phyloP scores from a whole-genome alignment of 2,113 vertebrate species.

The Trematomus loennbergii region DNA sequence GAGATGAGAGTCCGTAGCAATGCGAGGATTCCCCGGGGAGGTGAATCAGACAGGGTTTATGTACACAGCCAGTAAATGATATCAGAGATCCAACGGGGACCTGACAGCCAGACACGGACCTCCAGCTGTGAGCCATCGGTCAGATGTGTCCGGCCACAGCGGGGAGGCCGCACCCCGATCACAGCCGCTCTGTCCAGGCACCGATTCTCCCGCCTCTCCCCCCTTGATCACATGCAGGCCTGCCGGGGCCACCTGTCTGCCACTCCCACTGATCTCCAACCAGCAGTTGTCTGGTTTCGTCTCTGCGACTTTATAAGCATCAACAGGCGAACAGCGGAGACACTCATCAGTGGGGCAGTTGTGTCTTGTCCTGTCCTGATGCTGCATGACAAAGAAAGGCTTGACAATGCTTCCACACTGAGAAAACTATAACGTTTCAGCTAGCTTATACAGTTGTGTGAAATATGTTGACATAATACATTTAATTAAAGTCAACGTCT shows the following conservation, averaged over 20 bases:
- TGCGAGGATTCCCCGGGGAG: conserved; percentile 37
- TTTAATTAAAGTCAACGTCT: no score
- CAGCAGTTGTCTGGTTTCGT: conserved; percentile 69
- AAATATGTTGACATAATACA: no score
- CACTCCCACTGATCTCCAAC: conserved; percentile 61
- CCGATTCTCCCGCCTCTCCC: conserved; percentile 40
- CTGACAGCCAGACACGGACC: conserved; percentile 69
- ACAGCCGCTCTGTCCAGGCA: conserved; percentile 61
- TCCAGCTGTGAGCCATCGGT: conserved; percentile 73
- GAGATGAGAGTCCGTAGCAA: conserved; percentile 16
- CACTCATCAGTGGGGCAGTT: conserved; percentile 44
- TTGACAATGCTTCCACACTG: conserved; percentile 37
- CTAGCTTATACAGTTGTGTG: no score
- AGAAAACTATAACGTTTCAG: no score
- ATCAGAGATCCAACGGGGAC: conserved; percentile 36
- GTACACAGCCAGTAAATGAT: conserved; percentile 54
- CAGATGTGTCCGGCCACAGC: conserved; percentile 68
- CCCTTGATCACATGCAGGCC: conserved; percentile 60
- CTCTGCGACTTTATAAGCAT: conserved; percentile 54
- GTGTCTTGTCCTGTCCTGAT: conserved; percentile 50
- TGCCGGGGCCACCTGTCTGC: conserved; percentile 67
- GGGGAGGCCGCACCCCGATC: conserved; percentile 57
- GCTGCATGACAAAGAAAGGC: conserved; percentile 21
- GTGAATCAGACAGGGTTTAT: conserved; percentile 38
- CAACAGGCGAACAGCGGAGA: conserved; percentile 33